Evolutionary conservation across 2,113 vertebrate genomes (phyloP), one percentile per base, ranked within the genome.

Genomic region (Neofelis nebulosa): DNA sequence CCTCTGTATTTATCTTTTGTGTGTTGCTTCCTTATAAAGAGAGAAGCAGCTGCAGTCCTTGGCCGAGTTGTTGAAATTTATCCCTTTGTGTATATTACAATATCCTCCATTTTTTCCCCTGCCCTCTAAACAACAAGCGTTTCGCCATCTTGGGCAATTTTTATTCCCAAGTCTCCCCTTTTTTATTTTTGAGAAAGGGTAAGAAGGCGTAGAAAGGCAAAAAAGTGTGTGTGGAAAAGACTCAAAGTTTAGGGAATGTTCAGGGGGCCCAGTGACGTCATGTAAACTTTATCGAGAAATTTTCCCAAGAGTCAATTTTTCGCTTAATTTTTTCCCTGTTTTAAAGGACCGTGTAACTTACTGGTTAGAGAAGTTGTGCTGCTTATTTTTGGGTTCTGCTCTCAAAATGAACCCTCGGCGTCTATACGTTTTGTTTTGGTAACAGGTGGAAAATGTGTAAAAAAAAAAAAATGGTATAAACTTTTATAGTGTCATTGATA

Each of bases 11-110:
- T 98, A 97, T 98, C 98, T 99, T 99, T 99, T 99, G 99, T 99
- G 98, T 92, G 98, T 98, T 95, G 99, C 99, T 99, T 98, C 99
- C 99, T 99, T 98, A 81, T 97, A 97, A 99, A 99, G 96, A 74
- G 96, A 97, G 99, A 96, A 97, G 99, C 99, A 98, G 99, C 99
- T 98, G 99, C 99, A 94, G 99, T 98, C 96, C 97, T 94, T 99
- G 97, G 99, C 99, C 98, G 99, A 99, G 99, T 99, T 99, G 99
- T 98, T 99, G 99, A 99, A 99, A 99, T 99, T 99, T 99, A 99
- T 99, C 99, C 99, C 99, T 99, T 99, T 99, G 99, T 99, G 99
- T 99, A 99, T 99, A 99, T 99, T 99, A 99, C 99, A 99, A 99
- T 99, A 99, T 99, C 99, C 99, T 99, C 99, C 99, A 99, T 99